These are phyloP conservation scores for Hippopotamyrus pictus DNA, from an alignment of 2,797 vertebrate species.

Conservation along the genomic window DNA sequence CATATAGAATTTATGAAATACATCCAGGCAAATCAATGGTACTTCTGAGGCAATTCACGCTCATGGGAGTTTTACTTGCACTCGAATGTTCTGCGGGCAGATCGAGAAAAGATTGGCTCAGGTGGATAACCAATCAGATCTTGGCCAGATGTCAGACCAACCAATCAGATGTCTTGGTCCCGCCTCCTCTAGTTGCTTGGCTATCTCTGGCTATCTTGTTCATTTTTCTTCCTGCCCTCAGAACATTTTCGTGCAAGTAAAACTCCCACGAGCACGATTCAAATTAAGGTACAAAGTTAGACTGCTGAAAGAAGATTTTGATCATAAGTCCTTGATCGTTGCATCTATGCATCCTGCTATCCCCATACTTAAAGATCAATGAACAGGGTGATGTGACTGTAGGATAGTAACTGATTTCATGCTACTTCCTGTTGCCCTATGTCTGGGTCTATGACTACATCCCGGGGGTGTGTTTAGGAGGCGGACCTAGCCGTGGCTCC, in stretches of 20 bases:
- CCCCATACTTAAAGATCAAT: neutral
- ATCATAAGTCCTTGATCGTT: neutral
- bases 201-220: neutral
- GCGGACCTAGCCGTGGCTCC: slow-evolving; percentile 80
- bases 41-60: neutral
- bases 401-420: neutral
- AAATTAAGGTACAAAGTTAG: neutral
- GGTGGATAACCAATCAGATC: neutral
- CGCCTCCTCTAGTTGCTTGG: neutral
- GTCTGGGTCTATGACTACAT: neutral
- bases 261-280: neutral
- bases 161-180: neutral
- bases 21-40: neutral
- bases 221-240: neutral
- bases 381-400: neutral
- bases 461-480: slow-evolving; percentile 54
- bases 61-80: neutral
- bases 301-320: neutral
- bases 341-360: neutral
- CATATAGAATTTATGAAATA: neutral
- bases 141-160: neutral
- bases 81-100: neutral
- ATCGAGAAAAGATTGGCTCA: neutral
- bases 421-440: neutral
- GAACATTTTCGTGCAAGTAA: neutral